A percentile compares a stretch with the other conserved stretches of the same genome.
phyloP scores from a whole-genome alignment of 2,888 invertebrate genomes.

The Pilophorus perplexus region DNA sequence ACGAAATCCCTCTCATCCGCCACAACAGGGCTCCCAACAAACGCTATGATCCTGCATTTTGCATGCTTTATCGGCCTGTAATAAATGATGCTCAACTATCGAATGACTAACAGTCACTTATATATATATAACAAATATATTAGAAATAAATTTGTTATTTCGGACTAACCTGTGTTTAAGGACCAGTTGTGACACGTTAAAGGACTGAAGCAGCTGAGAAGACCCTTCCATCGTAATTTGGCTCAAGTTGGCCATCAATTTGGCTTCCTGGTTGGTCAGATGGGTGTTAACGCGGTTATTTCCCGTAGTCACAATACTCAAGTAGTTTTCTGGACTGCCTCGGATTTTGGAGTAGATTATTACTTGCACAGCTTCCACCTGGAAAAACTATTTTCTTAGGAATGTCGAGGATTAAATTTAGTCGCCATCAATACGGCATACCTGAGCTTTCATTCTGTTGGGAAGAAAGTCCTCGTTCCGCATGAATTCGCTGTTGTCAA shows the following conservation, averaged over 20 bases:
- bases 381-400: too few species aligned
- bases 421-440: too few species aligned
- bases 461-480: slow-evolving; percentile 27
- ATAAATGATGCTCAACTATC: too few species aligned
- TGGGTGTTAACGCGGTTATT: slow-evolving; percentile 5
- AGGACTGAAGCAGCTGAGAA: neutral
- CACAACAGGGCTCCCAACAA: slow-evolving; percentile 15
- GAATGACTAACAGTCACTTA: too few species aligned
- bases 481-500: slow-evolving; percentile 29
- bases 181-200: slow-evolving; percentile 16
- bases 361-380: neutral
- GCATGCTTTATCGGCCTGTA: slow-evolving; percentile 21
- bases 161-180: too few species aligned
- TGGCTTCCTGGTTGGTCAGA: slow-evolving; percentile 2
- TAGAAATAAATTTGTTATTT: too few species aligned
- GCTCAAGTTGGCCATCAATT: slow-evolving; percentile 1
- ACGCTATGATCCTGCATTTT: slow-evolving; percentile 17
- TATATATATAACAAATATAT: too few species aligned
- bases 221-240: neutral
- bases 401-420: too few species aligned
- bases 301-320: slow-evolving; percentile 5
- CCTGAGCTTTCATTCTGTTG: slow-evolving; percentile 15
- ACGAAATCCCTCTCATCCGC: neutral
- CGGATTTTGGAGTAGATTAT: neutral
- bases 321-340: slow-evolving; percentile 20